Evolutionary conservation across 1,140 invertebrate genomes (phyloP).

Genomic region (Pteromalus puparum): DNA sequence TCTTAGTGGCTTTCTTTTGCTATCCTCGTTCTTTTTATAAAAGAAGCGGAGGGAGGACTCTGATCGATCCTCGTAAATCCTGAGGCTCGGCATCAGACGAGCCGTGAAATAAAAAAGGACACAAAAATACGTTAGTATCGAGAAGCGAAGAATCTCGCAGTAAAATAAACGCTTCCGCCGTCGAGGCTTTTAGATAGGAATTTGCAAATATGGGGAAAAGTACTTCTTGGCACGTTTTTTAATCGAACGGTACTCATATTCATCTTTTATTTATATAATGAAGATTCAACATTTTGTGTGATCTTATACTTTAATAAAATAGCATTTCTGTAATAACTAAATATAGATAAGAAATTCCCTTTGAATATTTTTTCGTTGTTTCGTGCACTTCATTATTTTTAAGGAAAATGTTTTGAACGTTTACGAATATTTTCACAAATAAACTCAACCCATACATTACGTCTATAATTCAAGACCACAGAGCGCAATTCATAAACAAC

Average conservation of each 20-base stretch:
- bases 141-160: background rate
- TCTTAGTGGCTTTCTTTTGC: background rate
- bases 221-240: background rate
- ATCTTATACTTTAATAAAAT: too few species aligned
- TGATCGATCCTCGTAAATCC: slow-evolving; percentile 33
- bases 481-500: background rate
- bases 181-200: background rate
- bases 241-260: background rate
- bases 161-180: background rate
- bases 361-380: too few species aligned
- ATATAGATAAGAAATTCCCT: too few species aligned
- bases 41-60: background rate
- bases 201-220: background rate
- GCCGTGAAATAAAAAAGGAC: slow-evolving; percentile 1
- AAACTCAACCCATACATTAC: too few species aligned
- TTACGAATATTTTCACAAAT: too few species aligned
- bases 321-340: too few species aligned
- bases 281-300: too few species aligned
- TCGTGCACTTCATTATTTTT: too few species aligned
- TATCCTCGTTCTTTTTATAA: background rate
- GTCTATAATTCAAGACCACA: too few species aligned
- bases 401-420: too few species aligned
- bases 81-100: background rate
- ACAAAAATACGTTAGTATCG: slow-evolving; percentile 4
- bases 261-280: too few species aligned